phyloP scores from a whole-genome alignment of 2,888 invertebrate species.

The Tricholauxania praeusta region DNA sequence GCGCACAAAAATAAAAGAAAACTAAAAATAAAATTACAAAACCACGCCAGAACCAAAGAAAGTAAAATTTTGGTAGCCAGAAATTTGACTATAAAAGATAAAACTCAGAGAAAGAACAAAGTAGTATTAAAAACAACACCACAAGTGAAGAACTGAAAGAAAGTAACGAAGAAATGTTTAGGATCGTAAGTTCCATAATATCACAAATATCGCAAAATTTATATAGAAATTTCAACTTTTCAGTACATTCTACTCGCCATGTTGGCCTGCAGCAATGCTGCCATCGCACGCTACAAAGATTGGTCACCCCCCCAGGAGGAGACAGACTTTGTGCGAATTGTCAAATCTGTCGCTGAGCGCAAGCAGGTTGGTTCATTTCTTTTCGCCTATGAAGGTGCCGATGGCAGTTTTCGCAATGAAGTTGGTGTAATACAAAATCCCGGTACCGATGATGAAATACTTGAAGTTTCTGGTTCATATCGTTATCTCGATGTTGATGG shows the following conservation, averaged over 20 bases:
- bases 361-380: constrained; percentile 60
- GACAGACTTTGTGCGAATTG: constrained; percentile 21
- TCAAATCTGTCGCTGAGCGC: constrained; percentile 34
- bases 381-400: constrained; percentile 57
- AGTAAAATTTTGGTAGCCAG: too few species aligned
- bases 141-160: too few species aligned
- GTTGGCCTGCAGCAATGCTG: constrained; percentile 19
- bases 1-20: too few species aligned
- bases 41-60: too few species aligned
- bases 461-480: constrained; percentile 61
- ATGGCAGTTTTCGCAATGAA: constrained; percentile 61
- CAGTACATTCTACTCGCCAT: constrained; percentile 20
- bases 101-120: too few species aligned
- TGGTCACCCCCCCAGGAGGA: background rate
- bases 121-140: too few species aligned
- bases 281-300: background rate
- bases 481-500: constrained; percentile 59
- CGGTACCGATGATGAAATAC: constrained; percentile 49
- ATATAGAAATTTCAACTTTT: too few species aligned
- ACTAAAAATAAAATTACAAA: too few species aligned
- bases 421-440: constrained; percentile 54
- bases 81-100: too few species aligned
- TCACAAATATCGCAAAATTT: too few species aligned
- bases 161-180: too few species aligned
- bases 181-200: too few species aligned